These are phyloP conservation scores for Aplocera efformata DNA, from an alignment of 2,888 invertebrate species.

Conservation along the genomic window DNA sequence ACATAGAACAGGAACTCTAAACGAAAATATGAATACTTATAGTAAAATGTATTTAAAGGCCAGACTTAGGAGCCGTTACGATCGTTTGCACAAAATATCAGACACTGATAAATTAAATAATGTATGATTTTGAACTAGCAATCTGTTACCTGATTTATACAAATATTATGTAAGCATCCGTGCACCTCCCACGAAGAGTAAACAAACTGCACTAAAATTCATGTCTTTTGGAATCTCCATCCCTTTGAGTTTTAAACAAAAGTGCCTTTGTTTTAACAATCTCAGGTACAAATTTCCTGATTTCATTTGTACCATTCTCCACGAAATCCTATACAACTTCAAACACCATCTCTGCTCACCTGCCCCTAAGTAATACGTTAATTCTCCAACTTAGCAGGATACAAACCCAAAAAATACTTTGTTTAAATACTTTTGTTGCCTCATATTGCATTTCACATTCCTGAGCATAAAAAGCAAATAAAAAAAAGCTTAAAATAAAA, in stretches of 20 bases:
- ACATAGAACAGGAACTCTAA: too few relatives aligned
- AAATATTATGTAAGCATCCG: slow-evolving; percentile 15
- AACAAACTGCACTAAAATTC: slow-evolving; percentile 33
- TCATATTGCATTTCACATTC: slow-evolving; percentile 34
- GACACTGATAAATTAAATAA: slow-evolving; percentile 14
- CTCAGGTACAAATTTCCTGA: slow-evolving; percentile 49
- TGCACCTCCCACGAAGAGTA: slow-evolving; percentile 56
- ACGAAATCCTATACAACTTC: slow-evolving; percentile 32
- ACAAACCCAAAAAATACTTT: slow-evolving; percentile 41
- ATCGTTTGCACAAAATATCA: slow-evolving; percentile 42
- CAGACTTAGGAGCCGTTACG: slow-evolving; percentile 57
- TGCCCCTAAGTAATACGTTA: slow-evolving; percentile 48
- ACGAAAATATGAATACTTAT: too few relatives aligned
- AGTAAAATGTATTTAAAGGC: too few relatives aligned
- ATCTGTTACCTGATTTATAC: slow-evolving; percentile 47
- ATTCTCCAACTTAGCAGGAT: slow-evolving; percentile 45
- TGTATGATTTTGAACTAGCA: slow-evolving; percentile 46
- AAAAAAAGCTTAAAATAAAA: slow-evolving; percentile 54
- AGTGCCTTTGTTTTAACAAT: slow-evolving; percentile 54
- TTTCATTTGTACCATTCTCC: slow-evolving; percentile 38
- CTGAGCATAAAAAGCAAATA: slow-evolving; percentile 35
- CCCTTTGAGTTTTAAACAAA: slow-evolving; percentile 44
- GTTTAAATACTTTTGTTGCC: slow-evolving; percentile 36
- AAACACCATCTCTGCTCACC: slow-evolving; percentile 51
- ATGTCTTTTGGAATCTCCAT: slow-evolving; percentile 21